A percentile compares a stretch with the other conserved stretches of the same genome.
Evolutionary conservation across 2,797 vertebrate genomes (phyloP).

Genomic region (Liparis tanakae): DNA sequence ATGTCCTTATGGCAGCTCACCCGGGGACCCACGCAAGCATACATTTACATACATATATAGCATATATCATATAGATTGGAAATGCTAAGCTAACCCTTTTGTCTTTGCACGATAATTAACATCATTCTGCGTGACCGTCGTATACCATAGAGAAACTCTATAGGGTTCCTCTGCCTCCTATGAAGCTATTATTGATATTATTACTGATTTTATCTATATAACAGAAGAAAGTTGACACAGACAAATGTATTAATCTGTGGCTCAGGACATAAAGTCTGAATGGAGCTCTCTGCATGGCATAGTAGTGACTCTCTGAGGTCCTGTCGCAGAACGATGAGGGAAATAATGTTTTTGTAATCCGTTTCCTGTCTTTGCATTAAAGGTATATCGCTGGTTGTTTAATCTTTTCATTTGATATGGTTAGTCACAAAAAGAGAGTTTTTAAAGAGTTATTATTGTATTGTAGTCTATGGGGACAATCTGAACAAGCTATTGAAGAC

Average conservation of each 20-base stretch:
- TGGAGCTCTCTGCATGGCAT: background rate
- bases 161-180: background rate
- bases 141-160: background rate
- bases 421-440: background rate
- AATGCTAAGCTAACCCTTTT: slow-evolving; percentile 55
- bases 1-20: slow-evolving; percentile 14
- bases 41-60: slow-evolving; percentile 55
- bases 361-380: slow-evolving; percentile 19
- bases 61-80: slow-evolving; percentile 45
- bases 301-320: background rate
- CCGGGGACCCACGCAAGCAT: slow-evolving; percentile 1
- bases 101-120: slow-evolving; percentile 54
- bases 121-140: slow-evolving; percentile 40
- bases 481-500: background rate
- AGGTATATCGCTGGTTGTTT: background rate
- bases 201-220: background rate
- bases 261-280: background rate
- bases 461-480: background rate
- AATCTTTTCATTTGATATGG: slow-evolving; percentile 15
- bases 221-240: slow-evolving; percentile 2
- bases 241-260: slow-evolving; percentile 12
- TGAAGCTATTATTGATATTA: background rate
- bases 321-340: background rate
- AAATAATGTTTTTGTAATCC: slow-evolving; percentile 25
- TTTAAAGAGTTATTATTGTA: slow-evolving; percentile 8